Evolutionary conservation across 2,888 invertebrate species (phyloP), one percentile per base, ranked within the genome.

Genomic region (Rhorus exstirpatorius): DNA sequence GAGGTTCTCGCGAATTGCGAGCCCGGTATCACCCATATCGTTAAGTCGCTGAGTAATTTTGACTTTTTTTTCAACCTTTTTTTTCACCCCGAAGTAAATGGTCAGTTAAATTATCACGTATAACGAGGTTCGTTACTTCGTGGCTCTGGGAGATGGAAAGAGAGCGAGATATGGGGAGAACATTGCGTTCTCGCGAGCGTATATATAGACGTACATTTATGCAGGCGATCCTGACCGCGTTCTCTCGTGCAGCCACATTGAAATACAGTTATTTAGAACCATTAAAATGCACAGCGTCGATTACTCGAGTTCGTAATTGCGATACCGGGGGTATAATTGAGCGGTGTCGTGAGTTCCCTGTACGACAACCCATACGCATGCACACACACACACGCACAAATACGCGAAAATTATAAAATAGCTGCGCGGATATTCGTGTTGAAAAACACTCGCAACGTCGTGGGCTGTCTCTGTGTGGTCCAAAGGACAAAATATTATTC

Each of bases 231-330:
- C 31, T 12, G 38, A 24, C 10, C 81, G 44, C 44, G 71, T 77
- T 55, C 60, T 61, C 26, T 74, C 71, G 68, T 49, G 71, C 19
- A 76, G 83, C 74, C 53, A 81, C 80, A 83, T 84, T 85, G 84
- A 83, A 87, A 87, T 78, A 84, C 85, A 83, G 83, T 85, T 83
- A 86, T 86, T 83, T 85, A 68, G 84, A 82, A 78, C 82, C 84
- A 85, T 86, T 88, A 87, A 86, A 88, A 74, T 63, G 84, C 81
- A 67, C 75, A 75, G 78, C 84, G 84, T 80, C 84, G 86, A 86
- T 89, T 87, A 87, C 79, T 82, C 79, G 80, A 77, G 70, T 78
- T 78, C 76, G 83, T 86, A 88, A 87, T 88, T 86, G 85, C 84
- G 82, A 85, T 85, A 84, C 61, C 78, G 71, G 51, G 61, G 60